A percentile compares a stretch with the other conserved stretches of the same genome.
These are phyloP conservation scores for Heptranchias perlo DNA, from an alignment of 2,113 vertebrate species.

Conservation along the genomic window DNA sequence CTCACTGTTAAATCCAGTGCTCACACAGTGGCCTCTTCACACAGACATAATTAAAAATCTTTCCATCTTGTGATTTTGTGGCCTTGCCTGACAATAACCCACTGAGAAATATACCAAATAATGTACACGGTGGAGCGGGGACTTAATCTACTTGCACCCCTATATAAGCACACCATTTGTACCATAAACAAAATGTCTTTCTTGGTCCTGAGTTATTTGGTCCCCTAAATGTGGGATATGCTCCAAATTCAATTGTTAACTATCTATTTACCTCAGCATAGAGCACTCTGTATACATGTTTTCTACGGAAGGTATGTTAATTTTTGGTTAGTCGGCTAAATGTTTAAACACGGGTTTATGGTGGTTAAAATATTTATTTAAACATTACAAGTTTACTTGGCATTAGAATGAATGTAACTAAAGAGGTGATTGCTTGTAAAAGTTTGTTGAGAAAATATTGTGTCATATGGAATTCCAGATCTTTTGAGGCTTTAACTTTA, in stretches of 20 bases:
- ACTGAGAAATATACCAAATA: neutral
- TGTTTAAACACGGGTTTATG: neutral
- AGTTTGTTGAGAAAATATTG: neutral
- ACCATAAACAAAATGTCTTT: neutral
- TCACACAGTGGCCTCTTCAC: neutral
- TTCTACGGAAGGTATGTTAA: neutral
- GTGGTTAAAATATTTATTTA: slow-evolving; percentile 16
- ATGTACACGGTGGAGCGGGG: neutral
- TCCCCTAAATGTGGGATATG: neutral
- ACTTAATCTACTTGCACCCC: neutral
- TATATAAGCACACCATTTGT: neutral
- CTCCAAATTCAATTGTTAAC: neutral
- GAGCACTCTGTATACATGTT: neutral
- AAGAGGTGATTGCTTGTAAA: neutral
- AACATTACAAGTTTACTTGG: neutral
- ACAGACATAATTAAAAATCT: neutral
- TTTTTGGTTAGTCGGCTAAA: slow-evolving; percentile 17
- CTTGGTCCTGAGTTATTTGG: neutral
- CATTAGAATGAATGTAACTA: neutral
- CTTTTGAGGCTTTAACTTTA: neutral
- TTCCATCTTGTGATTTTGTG: neutral
- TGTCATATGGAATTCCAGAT: neutral
- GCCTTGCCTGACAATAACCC: neutral
- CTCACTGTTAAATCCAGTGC: neutral
- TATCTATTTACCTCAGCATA: neutral